Conservation (phyloP, 1,140 invertebrate genomes). For the Eueides isabella region DNA sequence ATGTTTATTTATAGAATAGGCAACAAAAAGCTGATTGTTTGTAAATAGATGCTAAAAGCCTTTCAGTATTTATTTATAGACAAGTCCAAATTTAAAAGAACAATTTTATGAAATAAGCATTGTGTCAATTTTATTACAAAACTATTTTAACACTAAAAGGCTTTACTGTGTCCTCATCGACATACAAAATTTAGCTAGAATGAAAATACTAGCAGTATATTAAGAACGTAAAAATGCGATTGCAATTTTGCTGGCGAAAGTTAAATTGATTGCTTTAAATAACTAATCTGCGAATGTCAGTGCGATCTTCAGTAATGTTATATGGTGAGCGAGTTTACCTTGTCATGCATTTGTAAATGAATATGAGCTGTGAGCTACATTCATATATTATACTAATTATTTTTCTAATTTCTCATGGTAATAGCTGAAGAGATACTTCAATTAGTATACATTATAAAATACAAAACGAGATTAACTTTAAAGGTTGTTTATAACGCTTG, state of each 20-base stretch:
- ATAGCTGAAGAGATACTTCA: neutral
- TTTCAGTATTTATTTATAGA: too few species aligned
- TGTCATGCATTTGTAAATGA: neutral
- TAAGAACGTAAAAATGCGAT: neutral
- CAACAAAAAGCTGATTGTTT: neutral
- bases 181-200: neutral
- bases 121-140: neutral
- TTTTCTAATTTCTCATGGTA: neutral
- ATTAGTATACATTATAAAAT: neutral
- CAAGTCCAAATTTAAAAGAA: neutral
- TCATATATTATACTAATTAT: neutral
- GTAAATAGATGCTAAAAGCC: neutral
- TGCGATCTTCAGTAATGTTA: neutral
- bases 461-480: neutral
- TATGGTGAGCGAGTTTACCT: neutral
- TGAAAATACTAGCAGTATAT: neutral
- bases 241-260: neutral
- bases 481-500: neutral
- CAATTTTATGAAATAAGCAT: neutral
- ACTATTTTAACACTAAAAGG: neutral
- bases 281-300: neutral
- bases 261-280: neutral
- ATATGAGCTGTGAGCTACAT: neutral
- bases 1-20: too few species aligned
- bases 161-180: slow-evolving; percentile 9